These are phyloP conservation scores for Sapayoa aenigma DNA, from an alignment of 2,113 vertebrate genomes.

Conservation along the genomic window DNA sequence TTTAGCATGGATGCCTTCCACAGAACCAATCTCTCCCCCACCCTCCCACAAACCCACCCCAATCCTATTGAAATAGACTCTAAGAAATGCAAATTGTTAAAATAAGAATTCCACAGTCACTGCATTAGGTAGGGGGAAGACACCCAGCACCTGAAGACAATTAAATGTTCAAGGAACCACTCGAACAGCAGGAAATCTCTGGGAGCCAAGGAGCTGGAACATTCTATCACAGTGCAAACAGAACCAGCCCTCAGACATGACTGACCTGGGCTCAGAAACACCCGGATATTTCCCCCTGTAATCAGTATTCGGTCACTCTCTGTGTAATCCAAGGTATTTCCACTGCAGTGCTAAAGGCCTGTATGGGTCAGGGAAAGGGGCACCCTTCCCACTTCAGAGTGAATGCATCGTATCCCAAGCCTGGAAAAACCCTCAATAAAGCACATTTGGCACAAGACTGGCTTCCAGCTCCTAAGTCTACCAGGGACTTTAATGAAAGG, in stretches of 20 bases:
- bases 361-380: background rate
- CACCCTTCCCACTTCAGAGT: background rate
- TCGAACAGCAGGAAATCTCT: background rate
- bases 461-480: background rate
- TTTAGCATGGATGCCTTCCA: slow-evolving; percentile 47
- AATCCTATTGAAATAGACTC: slow-evolving; percentile 42
- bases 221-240: background rate
- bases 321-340: background rate
- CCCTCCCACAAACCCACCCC: slow-evolving; percentile 28
- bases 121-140: background rate
- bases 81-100: slow-evolving; percentile 29
- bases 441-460: background rate
- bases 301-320: background rate
- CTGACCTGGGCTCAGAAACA: background rate
- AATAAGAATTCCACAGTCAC: background rate
- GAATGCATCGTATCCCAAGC: background rate
- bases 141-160: background rate
- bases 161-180: background rate
- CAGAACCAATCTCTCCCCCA: slow-evolving; percentile 32
- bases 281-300: background rate
- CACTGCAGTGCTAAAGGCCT: background rate
- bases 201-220: background rate
- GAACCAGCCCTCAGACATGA: background rate
- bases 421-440: background rate
- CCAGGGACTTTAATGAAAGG: background rate